phyloP scores from a whole-genome alignment of 2,113 vertebrate species.

The Aramus guarauna region DNA sequence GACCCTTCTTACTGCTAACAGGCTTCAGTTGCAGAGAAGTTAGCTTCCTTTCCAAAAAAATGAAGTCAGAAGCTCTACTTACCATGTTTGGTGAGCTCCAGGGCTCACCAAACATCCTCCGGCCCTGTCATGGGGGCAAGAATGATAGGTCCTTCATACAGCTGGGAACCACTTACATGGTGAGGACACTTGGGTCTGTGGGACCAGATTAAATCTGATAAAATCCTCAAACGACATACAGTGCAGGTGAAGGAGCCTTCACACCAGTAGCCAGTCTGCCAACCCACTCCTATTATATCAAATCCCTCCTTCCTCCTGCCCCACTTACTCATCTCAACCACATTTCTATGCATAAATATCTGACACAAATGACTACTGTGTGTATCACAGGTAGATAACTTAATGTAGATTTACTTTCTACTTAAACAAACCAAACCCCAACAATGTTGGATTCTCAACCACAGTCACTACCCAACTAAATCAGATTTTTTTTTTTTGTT shows the following conservation, averaged over 20 bases:
- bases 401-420: background rate
- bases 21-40: background rate
- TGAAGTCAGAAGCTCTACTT: background rate
- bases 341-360: background rate
- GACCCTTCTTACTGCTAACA: background rate
- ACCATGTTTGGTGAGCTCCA: background rate
- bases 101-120: background rate
- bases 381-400: background rate
- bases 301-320: background rate
- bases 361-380: background rate
- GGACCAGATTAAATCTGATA: background rate
- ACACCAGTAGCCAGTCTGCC: fast-evolving
- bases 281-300: background rate
- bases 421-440: background rate
- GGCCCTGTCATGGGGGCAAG: background rate
- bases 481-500: background rate
- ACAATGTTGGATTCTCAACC: background rate
- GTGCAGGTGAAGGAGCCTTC: background rate
- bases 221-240: background rate
- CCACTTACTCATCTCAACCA: background rate
- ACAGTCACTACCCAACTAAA: background rate
- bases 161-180: background rate
- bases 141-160: background rate
- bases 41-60: background rate
- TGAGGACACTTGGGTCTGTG: background rate